Evolutionary conservation across 1,140 invertebrate genomes (phyloP).

Genomic region (Nixonia krombeini): DNA sequence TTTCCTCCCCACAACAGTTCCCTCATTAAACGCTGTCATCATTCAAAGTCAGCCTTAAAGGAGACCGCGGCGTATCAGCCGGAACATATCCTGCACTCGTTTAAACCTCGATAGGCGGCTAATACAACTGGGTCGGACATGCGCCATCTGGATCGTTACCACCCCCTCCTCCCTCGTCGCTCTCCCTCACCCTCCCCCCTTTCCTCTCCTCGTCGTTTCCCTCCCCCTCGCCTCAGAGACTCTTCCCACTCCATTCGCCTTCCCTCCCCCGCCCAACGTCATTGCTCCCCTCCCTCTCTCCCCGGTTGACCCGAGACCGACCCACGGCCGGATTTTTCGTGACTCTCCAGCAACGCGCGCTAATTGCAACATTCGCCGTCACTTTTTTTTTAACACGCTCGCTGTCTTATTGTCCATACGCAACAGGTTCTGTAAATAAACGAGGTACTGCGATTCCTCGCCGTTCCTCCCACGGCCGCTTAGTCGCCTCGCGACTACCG

Average conservation of each 20-base stretch:
- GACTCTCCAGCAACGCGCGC: conserved; percentile 15
- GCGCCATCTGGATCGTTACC: conserved; percentile 39
- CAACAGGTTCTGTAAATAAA: no score
- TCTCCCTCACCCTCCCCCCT: conserved; percentile 20
- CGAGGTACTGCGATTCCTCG: no score
- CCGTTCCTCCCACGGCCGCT: no score
- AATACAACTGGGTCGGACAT: conserved; percentile 46
- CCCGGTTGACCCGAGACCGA: conserved; percentile 21
- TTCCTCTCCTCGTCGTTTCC: background rate
- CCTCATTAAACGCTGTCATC: conserved; percentile 29
- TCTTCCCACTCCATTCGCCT: background rate
- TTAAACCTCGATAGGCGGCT: conserved; percentile 32
- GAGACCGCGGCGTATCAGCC: conserved; percentile 20
- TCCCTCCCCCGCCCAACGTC: conserved; percentile 21
- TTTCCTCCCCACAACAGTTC: conserved; percentile 1
- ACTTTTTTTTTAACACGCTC: no score
- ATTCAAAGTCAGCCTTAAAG: conserved; percentile 42
- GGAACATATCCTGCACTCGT: conserved; percentile 31
- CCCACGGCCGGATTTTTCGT: no score
- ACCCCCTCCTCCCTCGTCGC: no score
- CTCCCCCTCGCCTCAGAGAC: no score
- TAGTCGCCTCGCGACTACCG: no score
- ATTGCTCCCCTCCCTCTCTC: no score
- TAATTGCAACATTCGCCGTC: no score
- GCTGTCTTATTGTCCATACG: no score